Percentiles rank a stretch among this genome's conserved stretches.
Conservation (phyloP, 2,113 vertebrate species). For the Oophaga pumilio region DNA sequence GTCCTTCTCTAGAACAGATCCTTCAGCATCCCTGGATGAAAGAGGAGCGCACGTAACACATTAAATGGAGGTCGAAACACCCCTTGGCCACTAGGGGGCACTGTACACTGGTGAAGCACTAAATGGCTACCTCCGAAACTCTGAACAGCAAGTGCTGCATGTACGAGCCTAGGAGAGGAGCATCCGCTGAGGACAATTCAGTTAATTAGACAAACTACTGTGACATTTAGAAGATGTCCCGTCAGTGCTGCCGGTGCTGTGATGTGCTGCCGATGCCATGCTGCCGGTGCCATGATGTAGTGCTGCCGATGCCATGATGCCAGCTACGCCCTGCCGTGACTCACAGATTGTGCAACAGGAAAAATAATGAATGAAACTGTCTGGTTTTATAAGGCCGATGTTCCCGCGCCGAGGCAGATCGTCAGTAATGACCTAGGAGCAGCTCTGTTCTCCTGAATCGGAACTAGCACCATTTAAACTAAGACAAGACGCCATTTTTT, state of each 20-base stretch:
- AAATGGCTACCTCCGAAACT: not conserved
- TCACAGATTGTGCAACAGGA: conserved; percentile 3
- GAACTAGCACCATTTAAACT: not conserved
- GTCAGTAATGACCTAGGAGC: not conserved
- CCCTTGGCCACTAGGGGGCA: not conserved
- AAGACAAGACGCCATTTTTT: not conserved
- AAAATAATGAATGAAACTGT: too few relatives aligned
- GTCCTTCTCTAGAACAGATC: conserved; percentile 80
- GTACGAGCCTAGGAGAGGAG: not conserved
- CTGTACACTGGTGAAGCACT: not conserved
- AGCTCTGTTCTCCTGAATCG: not conserved
- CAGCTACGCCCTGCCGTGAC: not conserved
- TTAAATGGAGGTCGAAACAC: not conserved
- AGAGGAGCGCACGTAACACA: conserved; percentile 37
- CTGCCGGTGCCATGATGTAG: too few relatives aligned
- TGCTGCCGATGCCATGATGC: too few relatives aligned
- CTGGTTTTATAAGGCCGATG: not conserved
- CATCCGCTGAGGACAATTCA: not conserved
- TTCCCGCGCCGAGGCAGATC: not conserved
- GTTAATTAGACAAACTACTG: not conserved
- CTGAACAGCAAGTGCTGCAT: not conserved
- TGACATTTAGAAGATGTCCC: not conserved
- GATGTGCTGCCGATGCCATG: too few relatives aligned
- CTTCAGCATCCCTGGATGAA: conserved; percentile 80
- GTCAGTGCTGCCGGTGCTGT: too few relatives aligned